Percentiles rank a stretch among this genome's conserved stretches.
phyloP scores from a whole-genome alignment of 2,888 invertebrate genomes.

The Rotaria macrura region DNA sequence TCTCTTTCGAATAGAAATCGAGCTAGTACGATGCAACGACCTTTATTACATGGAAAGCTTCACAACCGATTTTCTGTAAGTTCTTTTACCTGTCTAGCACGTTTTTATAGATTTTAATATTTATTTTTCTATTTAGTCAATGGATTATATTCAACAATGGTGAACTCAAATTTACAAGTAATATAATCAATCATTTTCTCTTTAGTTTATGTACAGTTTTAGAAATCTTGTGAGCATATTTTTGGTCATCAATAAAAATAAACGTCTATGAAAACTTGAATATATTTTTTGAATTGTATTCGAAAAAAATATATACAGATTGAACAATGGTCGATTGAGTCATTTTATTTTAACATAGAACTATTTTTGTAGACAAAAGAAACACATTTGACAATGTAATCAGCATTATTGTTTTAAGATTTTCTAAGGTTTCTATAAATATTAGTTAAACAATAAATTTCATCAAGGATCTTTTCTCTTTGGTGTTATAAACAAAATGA shows the following conservation, averaged over 20 bases:
- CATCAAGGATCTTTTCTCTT: too few species aligned
- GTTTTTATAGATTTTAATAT: neutral
- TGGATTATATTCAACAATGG: conserved; percentile 9
- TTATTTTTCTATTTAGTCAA: neutral
- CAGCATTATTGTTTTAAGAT: too few species aligned
- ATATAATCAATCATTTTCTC: neutral
- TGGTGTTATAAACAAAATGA: too few species aligned
- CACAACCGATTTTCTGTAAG: neutral
- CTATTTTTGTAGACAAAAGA: too few species aligned
- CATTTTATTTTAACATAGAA: too few species aligned
- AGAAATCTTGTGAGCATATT: neutral
- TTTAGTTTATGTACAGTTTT: neutral
- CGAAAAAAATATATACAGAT: too few species aligned
- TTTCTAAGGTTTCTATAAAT: too few species aligned
- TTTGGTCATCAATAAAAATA: neutral
- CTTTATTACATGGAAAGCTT: neutral
- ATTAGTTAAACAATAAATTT: too few species aligned
- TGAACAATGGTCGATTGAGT: too few species aligned
- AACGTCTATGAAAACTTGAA: neutral
- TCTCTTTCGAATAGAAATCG: neutral
- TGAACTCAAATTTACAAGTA: neutral
- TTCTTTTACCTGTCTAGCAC: neutral
- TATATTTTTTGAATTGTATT: neutral
- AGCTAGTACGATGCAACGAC: neutral
- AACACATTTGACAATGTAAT: too few species aligned